Evolutionary conservation across 2,797 vertebrate species (phyloP).

Genomic region (Pelochelys cantorii): DNA sequence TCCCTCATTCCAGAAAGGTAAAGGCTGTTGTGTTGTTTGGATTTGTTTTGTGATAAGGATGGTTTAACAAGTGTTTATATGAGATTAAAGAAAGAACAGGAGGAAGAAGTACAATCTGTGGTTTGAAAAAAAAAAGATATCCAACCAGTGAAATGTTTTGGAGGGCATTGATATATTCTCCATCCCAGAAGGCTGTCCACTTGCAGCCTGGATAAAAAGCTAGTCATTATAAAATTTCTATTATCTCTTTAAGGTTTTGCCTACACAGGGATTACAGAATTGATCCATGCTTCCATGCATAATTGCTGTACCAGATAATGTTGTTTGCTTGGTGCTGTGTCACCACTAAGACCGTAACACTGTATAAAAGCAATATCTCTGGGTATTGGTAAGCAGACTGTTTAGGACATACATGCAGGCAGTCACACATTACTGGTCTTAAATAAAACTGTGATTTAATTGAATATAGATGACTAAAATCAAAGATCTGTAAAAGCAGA

Average conservation of each 20-base stretch:
- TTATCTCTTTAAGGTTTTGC: not conserved
- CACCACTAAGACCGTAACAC: not conserved
- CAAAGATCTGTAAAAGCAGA: not conserved
- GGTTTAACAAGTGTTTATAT: not conserved
- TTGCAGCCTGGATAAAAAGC: not conserved
- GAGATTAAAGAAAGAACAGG: not conserved
- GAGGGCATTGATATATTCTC: not conserved
- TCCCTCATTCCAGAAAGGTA: slow-evolving; percentile 88
- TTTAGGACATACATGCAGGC: not conserved
- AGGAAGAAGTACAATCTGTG: fast-evolving
- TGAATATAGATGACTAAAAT: not conserved
- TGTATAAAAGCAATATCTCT: not conserved
- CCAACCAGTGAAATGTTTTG: not conserved
- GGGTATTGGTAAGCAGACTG: not conserved
- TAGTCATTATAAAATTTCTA: not conserved
- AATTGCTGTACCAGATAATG: not conserved
- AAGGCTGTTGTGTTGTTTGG: not conserved
- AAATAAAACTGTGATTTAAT: not conserved
- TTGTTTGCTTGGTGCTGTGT: not conserved
- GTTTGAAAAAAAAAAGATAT: not conserved
- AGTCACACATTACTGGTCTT: not conserved
- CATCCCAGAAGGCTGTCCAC: not conserved
- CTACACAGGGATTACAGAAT: not conserved
- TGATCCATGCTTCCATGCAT: not conserved
- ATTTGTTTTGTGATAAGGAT: not conserved